Evolutionary conservation across 2,113 vertebrate species (phyloP).

Genomic region (Myotis lucifugus): DNA sequence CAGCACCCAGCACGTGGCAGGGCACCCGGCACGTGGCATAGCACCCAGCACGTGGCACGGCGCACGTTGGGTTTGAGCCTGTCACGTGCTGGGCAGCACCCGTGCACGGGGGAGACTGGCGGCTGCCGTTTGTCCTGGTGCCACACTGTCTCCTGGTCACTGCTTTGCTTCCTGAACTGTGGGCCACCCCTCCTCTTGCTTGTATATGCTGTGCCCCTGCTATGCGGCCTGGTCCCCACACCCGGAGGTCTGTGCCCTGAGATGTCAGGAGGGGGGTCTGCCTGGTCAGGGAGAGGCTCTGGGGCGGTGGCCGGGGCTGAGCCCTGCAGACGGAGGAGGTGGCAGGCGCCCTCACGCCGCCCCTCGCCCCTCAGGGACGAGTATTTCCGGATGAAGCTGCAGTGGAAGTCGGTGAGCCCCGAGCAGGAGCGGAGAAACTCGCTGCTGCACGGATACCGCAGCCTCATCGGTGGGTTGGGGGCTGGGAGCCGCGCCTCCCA

Average conservation of each 20-base stretch:
- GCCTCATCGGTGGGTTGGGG: constrained; percentile 85
- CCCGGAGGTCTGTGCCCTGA: background rate
- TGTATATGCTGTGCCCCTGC: background rate
- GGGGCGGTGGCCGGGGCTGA: background rate
- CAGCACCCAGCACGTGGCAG: rapidly evolving
- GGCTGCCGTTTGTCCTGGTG: rapidly evolving
- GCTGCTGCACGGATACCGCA: constrained; percentile 91
- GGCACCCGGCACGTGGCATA: rapidly evolving
- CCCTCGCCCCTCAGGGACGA: constrained; percentile 85
- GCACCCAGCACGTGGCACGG: background rate
- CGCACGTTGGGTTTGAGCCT: rapidly evolving
- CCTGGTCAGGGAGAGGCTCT: background rate
- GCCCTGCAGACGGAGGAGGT: background rate
- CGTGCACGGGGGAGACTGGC: rapidly evolving
- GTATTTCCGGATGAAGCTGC: constrained; percentile 96
- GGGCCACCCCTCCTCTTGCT: background rate
- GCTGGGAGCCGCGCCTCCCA: background rate
- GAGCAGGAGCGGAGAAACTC: constrained; percentile 95
- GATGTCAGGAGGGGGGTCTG: background rate
- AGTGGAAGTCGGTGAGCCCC: constrained; percentile 94
- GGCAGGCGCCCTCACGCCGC: rapidly evolving
- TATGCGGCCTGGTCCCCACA: background rate
- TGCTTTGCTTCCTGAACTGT: too few species aligned
- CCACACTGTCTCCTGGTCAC: rapidly evolving
- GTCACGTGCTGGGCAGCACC: background rate